Evolutionary conservation across 2,888 invertebrate species (phyloP), one percentile per base, ranked within the genome.

Genomic region (Chymomyza procnemis): DNA sequence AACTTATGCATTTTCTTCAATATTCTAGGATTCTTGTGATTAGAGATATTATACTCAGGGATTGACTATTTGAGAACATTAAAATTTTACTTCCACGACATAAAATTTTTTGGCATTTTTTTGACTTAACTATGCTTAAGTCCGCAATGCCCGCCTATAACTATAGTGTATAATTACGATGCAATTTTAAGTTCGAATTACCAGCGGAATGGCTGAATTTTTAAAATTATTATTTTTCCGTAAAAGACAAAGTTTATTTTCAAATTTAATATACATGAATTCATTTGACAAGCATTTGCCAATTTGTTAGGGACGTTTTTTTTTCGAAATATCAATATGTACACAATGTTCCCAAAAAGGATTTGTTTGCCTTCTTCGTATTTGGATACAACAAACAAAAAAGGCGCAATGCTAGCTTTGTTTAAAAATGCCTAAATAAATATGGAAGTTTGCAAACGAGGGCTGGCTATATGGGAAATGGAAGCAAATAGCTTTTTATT

Each of bases 221-320:
- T 50, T 50, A 4, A 6, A 12, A 3, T 61, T 47, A 41, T 16
- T 47, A 34, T 68, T 71, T 34, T 19, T 16, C 9, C 18, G 34
- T 5, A 41, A 41, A 41, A 34, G 8, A 9, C 34, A 34, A 12
- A 41, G 12, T 41, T 41, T 41, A 12, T 9, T 41, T 41, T 12
- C 34, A 41, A 41, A 14, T 41, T 41, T 12, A 41, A 12, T 41
- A 41, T 41, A 12, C 34, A 12, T 3, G 12, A 41, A 41, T 41
- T 41, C 9, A 12, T 41, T 41, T 41, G 12, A 41, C 34, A 41
- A 41, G 34, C 9, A 41, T 41, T 41, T 41, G 34, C 9, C 34
- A 41, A 41, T 41, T 41, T 41, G 34, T 12, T 41, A 41, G 9
- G 3, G 2, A 41, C 34, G 1, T 41, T 41, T 41, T 41, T 30